A percentile compares a stretch with the other conserved stretches of the same genome.
These are phyloP conservation scores for Tenrec ecaudatus DNA, from an alignment of 2,113 vertebrate species.

Conservation along the genomic window DNA sequence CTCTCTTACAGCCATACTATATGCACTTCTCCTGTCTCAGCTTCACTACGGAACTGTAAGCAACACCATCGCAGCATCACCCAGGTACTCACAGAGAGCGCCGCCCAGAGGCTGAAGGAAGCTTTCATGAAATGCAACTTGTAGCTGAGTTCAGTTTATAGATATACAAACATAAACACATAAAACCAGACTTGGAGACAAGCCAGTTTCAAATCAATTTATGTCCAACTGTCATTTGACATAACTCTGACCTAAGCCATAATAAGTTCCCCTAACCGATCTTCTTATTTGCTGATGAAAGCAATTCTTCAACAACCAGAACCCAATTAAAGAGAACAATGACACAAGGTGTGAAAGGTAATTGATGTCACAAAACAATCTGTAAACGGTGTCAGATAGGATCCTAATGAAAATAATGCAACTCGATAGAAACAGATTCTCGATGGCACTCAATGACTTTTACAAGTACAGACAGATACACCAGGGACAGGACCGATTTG, in stretches of 20 bases:
- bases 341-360: background rate
- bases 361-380: background rate
- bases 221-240: conserved; percentile 52
- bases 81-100: background rate
- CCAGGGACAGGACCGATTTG: background rate
- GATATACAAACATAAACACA: conserved; percentile 57
- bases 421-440: background rate
- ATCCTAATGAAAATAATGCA: background rate
- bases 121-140: conserved; percentile 28
- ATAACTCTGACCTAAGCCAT: conserved; percentile 41
- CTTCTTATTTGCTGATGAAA: conserved; percentile 34
- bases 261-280: conserved; percentile 12
- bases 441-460: conserved; percentile 1
- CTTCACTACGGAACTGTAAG: background rate
- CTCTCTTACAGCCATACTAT: background rate
- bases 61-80: background rate
- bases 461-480: conserved; percentile 41
- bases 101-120: background rate
- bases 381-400: background rate
- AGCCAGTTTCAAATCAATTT: conserved; percentile 44
- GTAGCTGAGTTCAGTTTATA: conserved; percentile 21
- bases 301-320: background rate
- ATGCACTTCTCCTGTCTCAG: conserved; percentile 20
- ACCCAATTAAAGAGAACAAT: background rate
- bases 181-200: conserved; percentile 36